Evolutionary conservation across 2,888 invertebrate species (phyloP).

Genomic region (Ellobium chinense): DNA sequence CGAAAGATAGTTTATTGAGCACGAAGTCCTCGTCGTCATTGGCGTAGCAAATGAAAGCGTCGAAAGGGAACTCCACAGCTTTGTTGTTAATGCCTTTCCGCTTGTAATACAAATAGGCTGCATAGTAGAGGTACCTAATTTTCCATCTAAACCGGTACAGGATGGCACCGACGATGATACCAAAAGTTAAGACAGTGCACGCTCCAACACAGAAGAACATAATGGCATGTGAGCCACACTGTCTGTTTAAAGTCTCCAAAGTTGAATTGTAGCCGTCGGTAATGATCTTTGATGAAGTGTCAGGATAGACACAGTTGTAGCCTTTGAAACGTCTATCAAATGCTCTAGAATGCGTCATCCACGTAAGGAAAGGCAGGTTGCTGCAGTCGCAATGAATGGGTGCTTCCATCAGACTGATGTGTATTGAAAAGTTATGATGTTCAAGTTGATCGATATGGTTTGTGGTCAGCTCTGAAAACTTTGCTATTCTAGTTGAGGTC

Average conservation of each 20-base stretch:
- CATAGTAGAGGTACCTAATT: constrained; percentile 38
- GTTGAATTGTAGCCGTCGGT: constrained; percentile 11
- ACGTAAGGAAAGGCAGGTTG: constrained; percentile 22
- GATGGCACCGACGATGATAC: constrained; percentile 12
- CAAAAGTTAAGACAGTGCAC: background rate
- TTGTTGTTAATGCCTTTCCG: background rate
- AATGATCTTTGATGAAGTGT: background rate
- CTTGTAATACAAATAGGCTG: background rate
- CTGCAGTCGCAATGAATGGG: constrained; percentile 26
- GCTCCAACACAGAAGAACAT: background rate
- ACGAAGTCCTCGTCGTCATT: constrained; percentile 21
- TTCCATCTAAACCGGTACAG: constrained; percentile 39
- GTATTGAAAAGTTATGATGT: background rate
- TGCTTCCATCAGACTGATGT: background rate
- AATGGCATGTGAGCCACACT: background rate
- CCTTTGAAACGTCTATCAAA: constrained; percentile 5
- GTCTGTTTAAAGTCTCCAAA: background rate
- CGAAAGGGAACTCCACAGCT: background rate
- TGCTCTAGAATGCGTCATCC: constrained; percentile 4
- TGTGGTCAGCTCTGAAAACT: background rate
- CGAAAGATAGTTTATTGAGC: background rate
- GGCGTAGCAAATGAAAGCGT: constrained; percentile 41
- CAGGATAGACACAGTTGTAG: constrained; percentile 13
- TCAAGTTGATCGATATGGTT: background rate
- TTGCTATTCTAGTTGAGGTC: background rate